Percentiles rank a stretch among this genome's conserved stretches.
phyloP scores from a whole-genome alignment of 2,888 invertebrate species.

The Cheilosia vernalis region DNA sequence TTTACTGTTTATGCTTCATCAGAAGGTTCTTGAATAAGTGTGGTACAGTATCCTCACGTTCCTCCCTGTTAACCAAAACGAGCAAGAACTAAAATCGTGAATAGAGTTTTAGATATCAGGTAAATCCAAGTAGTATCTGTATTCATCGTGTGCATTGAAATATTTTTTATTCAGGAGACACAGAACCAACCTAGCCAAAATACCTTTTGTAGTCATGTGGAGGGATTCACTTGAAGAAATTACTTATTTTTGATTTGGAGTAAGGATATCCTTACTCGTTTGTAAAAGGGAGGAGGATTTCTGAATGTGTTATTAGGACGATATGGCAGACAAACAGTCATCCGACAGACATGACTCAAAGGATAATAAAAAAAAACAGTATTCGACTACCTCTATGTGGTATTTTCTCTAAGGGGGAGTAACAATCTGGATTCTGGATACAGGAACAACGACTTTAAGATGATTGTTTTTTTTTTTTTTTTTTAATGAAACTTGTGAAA shows the following conservation, averaged over 20 bases:
- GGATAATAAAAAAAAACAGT: constrained; percentile 23
- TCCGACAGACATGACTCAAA: constrained; percentile 23
- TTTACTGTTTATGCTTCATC: constrained; percentile 5
- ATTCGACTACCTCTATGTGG: neutral
- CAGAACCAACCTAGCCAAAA: too few relatives aligned
- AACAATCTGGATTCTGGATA: neutral
- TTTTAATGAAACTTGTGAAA: constrained; percentile 33
- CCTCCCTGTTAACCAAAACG: neutral
- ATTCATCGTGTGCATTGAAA: constrained; percentile 47
- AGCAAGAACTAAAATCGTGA: constrained; percentile 19
- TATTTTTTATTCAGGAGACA: constrained; percentile 23
- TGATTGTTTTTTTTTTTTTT: constrained; percentile 31
- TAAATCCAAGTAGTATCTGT: constrained; percentile 61
- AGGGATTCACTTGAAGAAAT: constrained; percentile 30
- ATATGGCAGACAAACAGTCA: constrained; percentile 36
- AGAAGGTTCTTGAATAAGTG: neutral
- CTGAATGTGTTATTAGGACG: constrained; percentile 28
- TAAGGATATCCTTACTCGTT: neutral
- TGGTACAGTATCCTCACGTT: constrained; percentile 4
- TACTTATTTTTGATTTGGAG: too few relatives aligned
- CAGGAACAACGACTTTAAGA: constrained; percentile 4
- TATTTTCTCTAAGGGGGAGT: too few relatives aligned
- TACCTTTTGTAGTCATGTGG: neutral
- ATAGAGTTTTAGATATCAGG: constrained; percentile 50
- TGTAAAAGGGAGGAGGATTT: constrained; percentile 7